These are phyloP conservation scores for Toxonevra muliebris DNA, from an alignment of 2,888 invertebrate species.

Conservation along the genomic window DNA sequence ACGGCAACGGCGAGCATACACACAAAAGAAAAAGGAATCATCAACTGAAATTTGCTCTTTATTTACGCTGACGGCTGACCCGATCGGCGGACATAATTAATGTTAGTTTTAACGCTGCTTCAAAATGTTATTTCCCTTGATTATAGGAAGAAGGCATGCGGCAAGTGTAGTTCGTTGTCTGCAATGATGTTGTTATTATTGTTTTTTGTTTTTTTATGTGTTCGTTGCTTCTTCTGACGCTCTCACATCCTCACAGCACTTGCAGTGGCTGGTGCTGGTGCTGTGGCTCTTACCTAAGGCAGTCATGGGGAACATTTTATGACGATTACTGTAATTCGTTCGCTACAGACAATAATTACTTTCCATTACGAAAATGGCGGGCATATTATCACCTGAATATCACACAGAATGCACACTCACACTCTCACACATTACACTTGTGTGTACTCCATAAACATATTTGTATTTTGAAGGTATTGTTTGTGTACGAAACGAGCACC, in stretches of 20 bases:
- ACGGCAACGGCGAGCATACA: background rate
- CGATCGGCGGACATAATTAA: slow-evolving; percentile 54
- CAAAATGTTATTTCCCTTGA: slow-evolving; percentile 64
- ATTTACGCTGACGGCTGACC: slow-evolving; percentile 40
- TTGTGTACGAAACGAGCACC: no score
- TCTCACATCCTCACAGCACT: slow-evolving; percentile 16
- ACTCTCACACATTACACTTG: background rate
- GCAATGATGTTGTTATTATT: slow-evolving; percentile 39
- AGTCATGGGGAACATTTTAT: slow-evolving; percentile 64
- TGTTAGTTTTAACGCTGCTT: slow-evolving; percentile 65
- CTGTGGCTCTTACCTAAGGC: slow-evolving; percentile 51
- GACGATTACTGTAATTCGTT: slow-evolving; percentile 63
- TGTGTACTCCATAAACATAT: background rate
- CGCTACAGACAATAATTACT: slow-evolving; percentile 63
- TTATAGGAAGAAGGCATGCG: slow-evolving; percentile 50
- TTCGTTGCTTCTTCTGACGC: slow-evolving; percentile 33
- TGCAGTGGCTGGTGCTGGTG: slow-evolving; percentile 35
- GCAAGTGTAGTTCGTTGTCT: slow-evolving; percentile 35
- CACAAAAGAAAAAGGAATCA: background rate
- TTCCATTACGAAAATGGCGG: slow-evolving; percentile 65
- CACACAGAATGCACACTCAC: slow-evolving; percentile 40
- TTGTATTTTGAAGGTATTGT: no score
- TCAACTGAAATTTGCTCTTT: slow-evolving; percentile 32
- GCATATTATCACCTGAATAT: slow-evolving; percentile 65
- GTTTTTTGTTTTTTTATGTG: slow-evolving; percentile 38